Conservation (phyloP, 1,140 invertebrate genomes). For the Drosophila sp. region DNA sequence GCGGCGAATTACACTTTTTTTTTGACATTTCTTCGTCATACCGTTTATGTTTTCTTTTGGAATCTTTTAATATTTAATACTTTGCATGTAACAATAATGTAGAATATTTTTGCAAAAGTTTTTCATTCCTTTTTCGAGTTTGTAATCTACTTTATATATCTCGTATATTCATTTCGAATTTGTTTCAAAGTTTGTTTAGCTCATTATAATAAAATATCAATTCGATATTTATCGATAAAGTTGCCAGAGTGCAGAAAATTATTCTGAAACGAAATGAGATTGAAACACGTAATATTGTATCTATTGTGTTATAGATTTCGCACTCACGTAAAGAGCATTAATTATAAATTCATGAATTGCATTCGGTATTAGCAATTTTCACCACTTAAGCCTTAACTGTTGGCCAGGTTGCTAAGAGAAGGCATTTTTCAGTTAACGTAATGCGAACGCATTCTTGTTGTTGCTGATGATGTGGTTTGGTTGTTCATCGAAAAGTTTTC, state of each 20-base stretch:
- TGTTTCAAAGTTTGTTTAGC: too few relatives aligned
- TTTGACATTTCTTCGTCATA: slow-evolving; percentile 50
- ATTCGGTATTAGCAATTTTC: slow-evolving; percentile 5
- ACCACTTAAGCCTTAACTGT: slow-evolving; percentile 7
- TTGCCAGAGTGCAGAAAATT: background rate
- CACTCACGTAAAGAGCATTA: slow-evolving; percentile 4
- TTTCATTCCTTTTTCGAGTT: too few relatives aligned
- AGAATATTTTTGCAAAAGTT: too few relatives aligned
- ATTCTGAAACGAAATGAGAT: background rate
- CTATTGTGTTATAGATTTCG: background rate
- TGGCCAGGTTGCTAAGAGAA: background rate
- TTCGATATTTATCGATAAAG: background rate
- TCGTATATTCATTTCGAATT: too few relatives aligned
- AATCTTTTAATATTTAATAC: too few relatives aligned
- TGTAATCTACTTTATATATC: too few relatives aligned
- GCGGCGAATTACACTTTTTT: slow-evolving; percentile 39
- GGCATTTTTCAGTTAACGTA: background rate
- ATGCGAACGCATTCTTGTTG: background rate
- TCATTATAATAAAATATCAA: too few relatives aligned
- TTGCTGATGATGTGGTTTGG: background rate
- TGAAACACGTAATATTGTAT: background rate
- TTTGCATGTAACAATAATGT: too few relatives aligned
- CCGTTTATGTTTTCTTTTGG: too few relatives aligned
- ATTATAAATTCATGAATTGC: slow-evolving; percentile 13
- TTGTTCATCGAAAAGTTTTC: slow-evolving; percentile 38